Conservation (phyloP, 2,113 vertebrate species). For the Trogon surrucura region DNA sequence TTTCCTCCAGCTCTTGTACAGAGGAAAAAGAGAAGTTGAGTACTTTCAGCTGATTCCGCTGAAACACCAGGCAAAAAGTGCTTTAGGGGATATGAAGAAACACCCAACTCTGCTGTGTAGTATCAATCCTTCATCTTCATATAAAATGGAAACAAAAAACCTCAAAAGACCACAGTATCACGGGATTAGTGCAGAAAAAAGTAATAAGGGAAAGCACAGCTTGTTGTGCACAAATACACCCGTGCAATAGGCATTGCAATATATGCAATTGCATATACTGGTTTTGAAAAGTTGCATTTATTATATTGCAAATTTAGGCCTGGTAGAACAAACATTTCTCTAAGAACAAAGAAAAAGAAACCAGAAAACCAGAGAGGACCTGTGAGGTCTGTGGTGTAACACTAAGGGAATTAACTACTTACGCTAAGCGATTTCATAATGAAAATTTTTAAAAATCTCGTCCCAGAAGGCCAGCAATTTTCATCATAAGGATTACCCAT, state of each 20-base stretch:
- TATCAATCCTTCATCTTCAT: neutral
- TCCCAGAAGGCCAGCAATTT: neutral
- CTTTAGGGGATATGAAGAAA: neutral
- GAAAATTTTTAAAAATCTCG: neutral
- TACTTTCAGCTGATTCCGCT: neutral
- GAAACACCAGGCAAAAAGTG: neutral
- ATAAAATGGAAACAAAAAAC: neutral
- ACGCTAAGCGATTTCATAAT: neutral
- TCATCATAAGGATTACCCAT: neutral
- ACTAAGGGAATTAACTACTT: neutral
- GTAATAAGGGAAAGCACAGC: neutral
- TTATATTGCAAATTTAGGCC: neutral
- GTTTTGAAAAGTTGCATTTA: neutral
- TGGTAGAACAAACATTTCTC: neutral
- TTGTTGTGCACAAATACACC: neutral
- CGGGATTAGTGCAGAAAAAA: neutral
- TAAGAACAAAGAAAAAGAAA: neutral
- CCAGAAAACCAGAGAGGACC: rapidly evolving
- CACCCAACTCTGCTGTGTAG: neutral
- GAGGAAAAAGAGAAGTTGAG: neutral
- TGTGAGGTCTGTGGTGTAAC: neutral
- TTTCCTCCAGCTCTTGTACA: neutral
- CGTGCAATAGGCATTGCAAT: neutral
- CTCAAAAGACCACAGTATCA: neutral
- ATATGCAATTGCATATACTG: neutral